Base-by-base conservation (phyloP, 2,888 invertebrate genomes). In the Ferdinandea cuprea region DNA sequence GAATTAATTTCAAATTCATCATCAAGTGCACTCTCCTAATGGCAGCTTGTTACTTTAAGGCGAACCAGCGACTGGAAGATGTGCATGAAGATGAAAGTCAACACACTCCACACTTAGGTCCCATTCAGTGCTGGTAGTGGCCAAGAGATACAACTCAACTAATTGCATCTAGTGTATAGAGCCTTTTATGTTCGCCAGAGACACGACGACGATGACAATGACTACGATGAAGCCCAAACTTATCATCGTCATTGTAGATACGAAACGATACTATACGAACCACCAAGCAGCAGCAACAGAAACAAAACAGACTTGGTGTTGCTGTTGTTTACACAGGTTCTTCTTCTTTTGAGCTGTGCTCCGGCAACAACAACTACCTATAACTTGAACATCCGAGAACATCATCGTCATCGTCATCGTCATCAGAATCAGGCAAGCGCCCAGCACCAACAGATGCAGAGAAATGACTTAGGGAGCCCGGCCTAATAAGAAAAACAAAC, bases 401-500 rank as follows among this genome's bases (percentile, higher is more conserved):
- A 77, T 69, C 58, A 58, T 71, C 65, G 59, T 76, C 76, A 81
- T 52, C 52, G 59, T 73, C 78, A 76, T 58, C 52, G 63, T 72
- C 65, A 66, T 77, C 77, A 81, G 52, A 52, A 42, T 68, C 78
- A 54, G 54, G 46, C 50, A 28, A 32, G 19, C 3, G 21, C 25
- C 61, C 61, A 9, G 8, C 6, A 35, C 9, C 19, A 19, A 17
- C 19, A 40, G n/a, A 3, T 28, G 17, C 25, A 13, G 9, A 25
- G 8, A 3, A 19, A 61, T 44, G 21, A 59, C 52, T 44, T 44
- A 54, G 7, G 15, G 52, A 13, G 28, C 35, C 7, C 44, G 66
- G 56, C 68, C 78, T 83, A 83, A 83, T 83, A 83, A 83, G 83
- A 83, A 78, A 83, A 78, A 78, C 83, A 83, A 83, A 83, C 83